phyloP scores from a whole-genome alignment of 2,888 invertebrate genomes.

The Rotaria magnacalcarata region DNA sequence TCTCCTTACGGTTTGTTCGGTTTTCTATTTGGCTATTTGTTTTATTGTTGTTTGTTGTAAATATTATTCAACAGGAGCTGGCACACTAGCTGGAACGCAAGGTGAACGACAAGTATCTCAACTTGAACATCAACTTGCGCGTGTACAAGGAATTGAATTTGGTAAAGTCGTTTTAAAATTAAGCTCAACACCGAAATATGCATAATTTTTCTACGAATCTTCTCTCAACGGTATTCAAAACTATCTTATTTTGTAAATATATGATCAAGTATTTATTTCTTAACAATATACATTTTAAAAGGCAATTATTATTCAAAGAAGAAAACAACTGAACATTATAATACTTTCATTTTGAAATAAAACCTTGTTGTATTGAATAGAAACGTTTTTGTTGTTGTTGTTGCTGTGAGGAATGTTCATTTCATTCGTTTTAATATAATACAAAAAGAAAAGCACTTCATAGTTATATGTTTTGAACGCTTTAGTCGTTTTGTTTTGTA shows the following conservation, averaged over 20 bases:
- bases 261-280: too few species aligned
- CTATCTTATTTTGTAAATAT: too few species aligned
- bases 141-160: slow-evolving; percentile 39
- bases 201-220: not conserved
- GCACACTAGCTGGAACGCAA: not conserved
- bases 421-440: not conserved
- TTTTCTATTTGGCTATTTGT: too few species aligned
- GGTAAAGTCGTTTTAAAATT: slow-evolving; percentile 37
- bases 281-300: too few species aligned
- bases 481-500: too few species aligned
- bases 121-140: slow-evolving; percentile 24
- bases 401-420: not conserved
- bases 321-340: too few species aligned
- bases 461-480: too few species aligned
- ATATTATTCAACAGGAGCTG: not conserved
- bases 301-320: too few species aligned
- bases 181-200: not conserved
- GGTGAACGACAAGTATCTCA: too few species aligned
- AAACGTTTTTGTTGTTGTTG: not conserved
- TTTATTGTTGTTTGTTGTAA: too few species aligned
- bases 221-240: too few species aligned
- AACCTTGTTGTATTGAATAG: not conserved
- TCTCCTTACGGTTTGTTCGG: slow-evolving; percentile 30
- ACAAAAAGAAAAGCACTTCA: not conserved
- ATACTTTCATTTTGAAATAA: too few species aligned